Conservation (phyloP, 2,113 vertebrate species). For the Paralichthys olivaceus region DNA sequence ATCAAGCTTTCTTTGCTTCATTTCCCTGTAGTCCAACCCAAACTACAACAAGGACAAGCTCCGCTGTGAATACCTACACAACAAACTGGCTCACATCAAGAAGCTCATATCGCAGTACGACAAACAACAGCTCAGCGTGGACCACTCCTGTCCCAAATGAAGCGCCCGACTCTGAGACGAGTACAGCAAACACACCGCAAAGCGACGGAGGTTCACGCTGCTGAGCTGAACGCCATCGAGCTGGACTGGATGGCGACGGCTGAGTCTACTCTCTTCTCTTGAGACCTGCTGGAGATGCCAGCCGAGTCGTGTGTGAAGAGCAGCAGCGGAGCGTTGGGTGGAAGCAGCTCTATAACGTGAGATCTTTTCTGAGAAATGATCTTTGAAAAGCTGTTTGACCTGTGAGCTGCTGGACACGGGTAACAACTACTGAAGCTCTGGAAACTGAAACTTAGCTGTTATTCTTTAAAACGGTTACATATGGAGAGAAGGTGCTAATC, state of each 20-base stretch:
- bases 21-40: conserved; percentile 86
- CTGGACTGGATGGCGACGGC: conserved; percentile 21
- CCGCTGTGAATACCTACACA: conserved; percentile 94
- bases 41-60: conserved; percentile 92
- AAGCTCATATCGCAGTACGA: conserved; percentile 92
- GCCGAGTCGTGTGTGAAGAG: conserved; percentile 1
- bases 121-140: conserved; percentile 83
- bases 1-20: background rate
- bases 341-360: conserved; percentile 67
- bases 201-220: conserved; percentile 6
- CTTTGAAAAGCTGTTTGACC: conserved; percentile 15
- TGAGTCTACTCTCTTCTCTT: background rate
- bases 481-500: conserved; percentile 29
- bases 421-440: conserved; percentile 8
- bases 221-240: conserved; percentile 21
- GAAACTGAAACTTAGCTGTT: conserved; percentile 10
- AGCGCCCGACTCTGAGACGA: background rate
- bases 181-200: background rate
- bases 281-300: conserved; percentile 14
- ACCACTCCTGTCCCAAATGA: conserved; percentile 34
- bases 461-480: background rate
- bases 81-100: conserved; percentile 96
- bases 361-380: conserved; percentile 1
- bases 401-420: background rate
- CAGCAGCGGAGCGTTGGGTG: conserved; percentile 86